Percentiles rank a stretch among this genome's conserved stretches.
These are phyloP conservation scores for Coptotermes formosanus DNA, from an alignment of 1,140 invertebrate genomes.

Conservation along the genomic window DNA sequence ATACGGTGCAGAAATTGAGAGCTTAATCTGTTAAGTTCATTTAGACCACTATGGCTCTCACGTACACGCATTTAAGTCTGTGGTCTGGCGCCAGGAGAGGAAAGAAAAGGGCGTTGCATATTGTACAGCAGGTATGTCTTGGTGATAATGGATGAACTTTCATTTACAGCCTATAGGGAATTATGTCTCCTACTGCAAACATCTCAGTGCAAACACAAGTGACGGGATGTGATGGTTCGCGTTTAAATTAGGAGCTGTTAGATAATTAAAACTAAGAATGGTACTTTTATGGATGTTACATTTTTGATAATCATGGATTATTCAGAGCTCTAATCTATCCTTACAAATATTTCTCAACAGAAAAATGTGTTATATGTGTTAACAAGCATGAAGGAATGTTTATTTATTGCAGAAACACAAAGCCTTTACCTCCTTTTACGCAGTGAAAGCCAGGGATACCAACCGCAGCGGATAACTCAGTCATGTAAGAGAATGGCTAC, in stretches of 20 bases:
- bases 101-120: not conserved
- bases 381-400: too few relatives aligned
- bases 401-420: too few relatives aligned
- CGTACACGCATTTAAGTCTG: not conserved
- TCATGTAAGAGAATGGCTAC: too few relatives aligned
- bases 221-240: not conserved
- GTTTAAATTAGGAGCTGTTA: not conserved
- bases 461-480: too few relatives aligned
- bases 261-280: not conserved
- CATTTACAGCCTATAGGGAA: conserved; percentile 5
- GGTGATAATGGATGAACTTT: not conserved
- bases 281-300: not conserved
- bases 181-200: not conserved
- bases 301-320: not conserved
- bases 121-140: not conserved
- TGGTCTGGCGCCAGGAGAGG: not conserved
- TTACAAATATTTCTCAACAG: too few relatives aligned
- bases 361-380: too few relatives aligned
- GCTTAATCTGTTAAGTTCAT: not conserved
- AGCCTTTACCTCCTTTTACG: too few relatives aligned
- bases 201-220: not conserved
- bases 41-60: not conserved
- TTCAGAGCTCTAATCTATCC: not conserved
- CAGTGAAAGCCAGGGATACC: too few relatives aligned
- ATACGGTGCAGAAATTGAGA: too few relatives aligned